A percentile compares a stretch with the other conserved stretches of the same genome.
These are phyloP conservation scores for Acomys russatus DNA, from an alignment of 2,797 vertebrate genomes.

Conservation along the genomic window DNA sequence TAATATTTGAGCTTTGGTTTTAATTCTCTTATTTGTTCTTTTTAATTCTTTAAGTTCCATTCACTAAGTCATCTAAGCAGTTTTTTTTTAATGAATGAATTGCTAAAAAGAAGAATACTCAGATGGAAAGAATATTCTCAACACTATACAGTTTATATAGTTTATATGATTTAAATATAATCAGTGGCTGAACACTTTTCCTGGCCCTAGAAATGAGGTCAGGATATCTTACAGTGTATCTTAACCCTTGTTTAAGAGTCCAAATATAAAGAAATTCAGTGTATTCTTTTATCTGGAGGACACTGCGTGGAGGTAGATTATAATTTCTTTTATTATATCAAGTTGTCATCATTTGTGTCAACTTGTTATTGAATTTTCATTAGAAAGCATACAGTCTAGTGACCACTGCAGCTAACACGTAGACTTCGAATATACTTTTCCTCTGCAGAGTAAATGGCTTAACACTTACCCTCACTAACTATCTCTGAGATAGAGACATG, in stretches of 20 bases:
- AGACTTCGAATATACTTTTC: neutral
- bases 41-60: neutral
- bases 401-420: neutral
- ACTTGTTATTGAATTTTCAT: slow-evolving; percentile 9
- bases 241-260: neutral
- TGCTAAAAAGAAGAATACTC: neutral
- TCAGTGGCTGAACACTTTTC: neutral
- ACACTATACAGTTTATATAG: neutral
- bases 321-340: neutral
- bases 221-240: neutral
- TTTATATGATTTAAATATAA: too few relatives aligned
- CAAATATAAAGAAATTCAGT: neutral
- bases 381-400: neutral
- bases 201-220: neutral
- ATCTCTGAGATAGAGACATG: neutral
- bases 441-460: neutral
- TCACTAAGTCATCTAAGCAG: neutral
- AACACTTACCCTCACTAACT: neutral
- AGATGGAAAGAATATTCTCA: neutral
- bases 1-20: slow-evolving; percentile 1
- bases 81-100: neutral
- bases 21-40: neutral
- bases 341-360: neutral
- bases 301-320: neutral
- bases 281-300: neutral